Conservation (phyloP, 1,140 invertebrate genomes). For the Drosophila lini region DNA sequence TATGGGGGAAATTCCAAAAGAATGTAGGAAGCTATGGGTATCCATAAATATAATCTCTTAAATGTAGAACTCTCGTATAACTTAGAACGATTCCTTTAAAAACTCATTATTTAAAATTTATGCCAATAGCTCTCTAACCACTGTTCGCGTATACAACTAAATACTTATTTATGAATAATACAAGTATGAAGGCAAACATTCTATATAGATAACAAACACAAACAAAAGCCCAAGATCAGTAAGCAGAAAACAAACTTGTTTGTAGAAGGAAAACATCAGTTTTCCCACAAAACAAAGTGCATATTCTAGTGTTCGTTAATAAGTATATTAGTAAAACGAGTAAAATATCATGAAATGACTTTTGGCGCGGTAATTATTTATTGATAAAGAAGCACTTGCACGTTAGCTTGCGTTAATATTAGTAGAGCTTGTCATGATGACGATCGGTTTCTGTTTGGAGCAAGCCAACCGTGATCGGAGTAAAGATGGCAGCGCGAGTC, state of each 20-base stretch:
- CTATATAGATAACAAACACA: slow-evolving; percentile 42
- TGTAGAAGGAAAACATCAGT: neutral
- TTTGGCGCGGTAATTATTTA: neutral
- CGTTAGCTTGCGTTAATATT: neutral
- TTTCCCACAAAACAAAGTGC: neutral
- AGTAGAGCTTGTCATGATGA: slow-evolving; percentile 38
- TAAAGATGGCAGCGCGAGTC: slow-evolving; percentile 8
- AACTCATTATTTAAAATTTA: neutral
- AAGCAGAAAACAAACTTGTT: slow-evolving; percentile 18
- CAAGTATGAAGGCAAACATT: slow-evolving; percentile 42
- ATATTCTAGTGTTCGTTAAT: slow-evolving; percentile 1
- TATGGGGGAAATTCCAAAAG: neutral
- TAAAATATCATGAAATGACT: slow-evolving; percentile 12
- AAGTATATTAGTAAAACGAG: slow-evolving; percentile 14
- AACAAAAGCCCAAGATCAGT: slow-evolving; percentile 29
- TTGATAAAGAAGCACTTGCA: slow-evolving; percentile 29
- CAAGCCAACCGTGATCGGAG: slow-evolving; percentile 21
- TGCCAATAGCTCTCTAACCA: slow-evolving; percentile 10
- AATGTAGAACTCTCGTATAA: neutral
- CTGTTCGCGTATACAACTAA: slow-evolving; percentile 32
- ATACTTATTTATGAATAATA: slow-evolving; percentile 32
- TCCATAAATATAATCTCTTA: neutral
- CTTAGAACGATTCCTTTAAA: neutral
- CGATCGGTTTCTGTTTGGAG: slow-evolving; percentile 29
- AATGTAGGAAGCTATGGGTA: neutral